Evolutionary conservation across 1,140 invertebrate genomes (phyloP).

Genomic region (Pissodes strobi): DNA sequence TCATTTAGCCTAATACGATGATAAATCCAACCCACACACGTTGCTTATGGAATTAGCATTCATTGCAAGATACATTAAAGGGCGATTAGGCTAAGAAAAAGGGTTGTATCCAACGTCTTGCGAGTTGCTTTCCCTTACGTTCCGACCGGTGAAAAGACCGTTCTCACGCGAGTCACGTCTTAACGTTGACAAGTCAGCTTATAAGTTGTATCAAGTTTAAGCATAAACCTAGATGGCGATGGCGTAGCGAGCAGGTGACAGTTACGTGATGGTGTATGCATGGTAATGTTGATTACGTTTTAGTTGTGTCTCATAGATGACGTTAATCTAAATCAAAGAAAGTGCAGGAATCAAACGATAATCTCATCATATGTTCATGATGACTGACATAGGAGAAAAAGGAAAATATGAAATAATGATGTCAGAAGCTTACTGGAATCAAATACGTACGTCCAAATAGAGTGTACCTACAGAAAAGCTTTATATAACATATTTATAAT

Average conservation of each 20-base stretch:
- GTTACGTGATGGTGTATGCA: slow-evolving; percentile 9
- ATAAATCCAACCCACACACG: slow-evolving; percentile 22
- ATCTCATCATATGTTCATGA: too few relatives aligned
- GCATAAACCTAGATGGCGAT: slow-evolving; percentile 5
- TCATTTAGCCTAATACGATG: slow-evolving; percentile 17
- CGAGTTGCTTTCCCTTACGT: slow-evolving; percentile 4
- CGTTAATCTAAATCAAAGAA: too few relatives aligned
- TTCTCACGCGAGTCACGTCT: slow-evolving; percentile 28
- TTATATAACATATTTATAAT: too few relatives aligned
- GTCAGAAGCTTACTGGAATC: too few relatives aligned
- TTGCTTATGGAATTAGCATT: slow-evolving; percentile 28
- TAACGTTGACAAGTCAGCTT: slow-evolving; percentile 25
- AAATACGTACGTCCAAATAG: too few relatives aligned
- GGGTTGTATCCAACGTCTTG: slow-evolving; percentile 32
- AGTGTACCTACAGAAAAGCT: too few relatives aligned
- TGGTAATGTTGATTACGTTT: too few relatives aligned
- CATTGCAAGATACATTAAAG: slow-evolving; percentile 29
- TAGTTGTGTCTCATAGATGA: too few relatives aligned
- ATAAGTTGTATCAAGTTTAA: slow-evolving; percentile 16
- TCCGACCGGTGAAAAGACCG: slow-evolving; percentile 12
- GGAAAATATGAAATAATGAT: too few relatives aligned
- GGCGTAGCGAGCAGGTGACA: slow-evolving; percentile 17
- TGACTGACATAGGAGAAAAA: too few relatives aligned
- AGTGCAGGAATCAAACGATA: too few relatives aligned
- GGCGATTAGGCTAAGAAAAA: slow-evolving; percentile 32